These are phyloP conservation scores for Cromileptes altivelis DNA, from an alignment of 2,113 vertebrate species.

Conservation along the genomic window DNA sequence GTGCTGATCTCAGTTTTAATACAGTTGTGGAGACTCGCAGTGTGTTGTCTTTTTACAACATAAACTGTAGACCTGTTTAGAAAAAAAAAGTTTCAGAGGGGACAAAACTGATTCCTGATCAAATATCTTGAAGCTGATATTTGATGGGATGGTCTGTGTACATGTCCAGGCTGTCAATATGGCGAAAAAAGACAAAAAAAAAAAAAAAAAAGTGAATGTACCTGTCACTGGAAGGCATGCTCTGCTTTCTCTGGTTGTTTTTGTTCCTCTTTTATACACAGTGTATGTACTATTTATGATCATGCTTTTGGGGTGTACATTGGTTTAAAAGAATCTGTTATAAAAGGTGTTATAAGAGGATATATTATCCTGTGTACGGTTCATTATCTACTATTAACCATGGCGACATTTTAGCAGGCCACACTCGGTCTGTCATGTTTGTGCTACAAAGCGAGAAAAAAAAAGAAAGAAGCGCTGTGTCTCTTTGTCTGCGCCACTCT, in stretches of 20 bases:
- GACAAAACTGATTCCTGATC: constrained; percentile 43
- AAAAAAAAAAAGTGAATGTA: constrained; percentile 84
- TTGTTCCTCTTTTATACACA: constrained; percentile 82
- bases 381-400: constrained; percentile 79
- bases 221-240: constrained; percentile 86
- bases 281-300: constrained; percentile 90
- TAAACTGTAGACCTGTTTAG: constrained; percentile 13
- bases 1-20: constrained; percentile 26
- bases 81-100: constrained; percentile 13
- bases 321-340: constrained; percentile 86
- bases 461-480: constrained; percentile 60
- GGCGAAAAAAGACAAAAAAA: constrained; percentile 23
- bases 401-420: constrained; percentile 78
- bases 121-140: constrained; percentile 45
- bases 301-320: constrained; percentile 87
- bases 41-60: constrained; percentile 31
- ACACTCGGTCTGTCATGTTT: constrained; percentile 61
- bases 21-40: constrained; percentile 33
- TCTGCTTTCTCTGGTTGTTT: constrained; percentile 76
- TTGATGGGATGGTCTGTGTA: constrained; percentile 56
- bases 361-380: constrained; percentile 89
- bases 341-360: constrained; percentile 89
- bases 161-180: constrained; percentile 42
- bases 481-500: constrained; percentile 66
- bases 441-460: constrained; percentile 51